These are phyloP conservation scores for Xestobium rufovillosum DNA, from an alignment of 2,888 invertebrate genomes.

Conservation along the genomic window DNA sequence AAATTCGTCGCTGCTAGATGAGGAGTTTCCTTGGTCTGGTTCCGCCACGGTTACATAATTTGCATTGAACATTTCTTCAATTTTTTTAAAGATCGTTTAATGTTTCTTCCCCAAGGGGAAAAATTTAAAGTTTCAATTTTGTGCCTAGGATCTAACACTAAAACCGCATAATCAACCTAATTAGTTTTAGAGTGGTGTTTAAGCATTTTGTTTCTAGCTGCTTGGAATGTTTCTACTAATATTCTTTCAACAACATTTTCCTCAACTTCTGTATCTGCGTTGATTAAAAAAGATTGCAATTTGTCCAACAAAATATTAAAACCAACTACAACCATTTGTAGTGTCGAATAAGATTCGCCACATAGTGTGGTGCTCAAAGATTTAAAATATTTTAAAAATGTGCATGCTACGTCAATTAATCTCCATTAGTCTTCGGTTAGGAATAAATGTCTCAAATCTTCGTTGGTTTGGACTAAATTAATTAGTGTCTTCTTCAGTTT, in stretches of 20 bases:
- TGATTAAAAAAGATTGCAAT: conserved; percentile 16
- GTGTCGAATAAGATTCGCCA: conserved; percentile 23
- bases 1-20: no score
- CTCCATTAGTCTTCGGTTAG: no score
- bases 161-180: conserved; percentile 25
- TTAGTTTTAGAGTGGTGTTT: conserved; percentile 26
- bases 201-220: conserved; percentile 23
- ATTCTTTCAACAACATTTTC: conserved; percentile 19
- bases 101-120: conserved; percentile 20
- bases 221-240: conserved; percentile 21
- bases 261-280: conserved; percentile 20
- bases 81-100: conserved; percentile 11
- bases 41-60: conserved; percentile 9
- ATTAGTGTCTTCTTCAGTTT: conserved; percentile 6
- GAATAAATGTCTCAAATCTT: conserved; percentile 1
- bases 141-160: conserved; percentile 26
- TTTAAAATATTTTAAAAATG: conserved; percentile 17
- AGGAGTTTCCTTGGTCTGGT: no score
- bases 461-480: not conserved
- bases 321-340: conserved; percentile 18
- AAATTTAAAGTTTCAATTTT: conserved; percentile 25
- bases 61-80: conserved; percentile 15
- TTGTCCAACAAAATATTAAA: conserved; percentile 24
- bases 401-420: conserved; percentile 4
- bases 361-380: conserved; percentile 11